Percentiles rank a stretch among this genome's conserved stretches.
Conservation (phyloP, 2,888 invertebrate species). For the Magallana nippona region DNA sequence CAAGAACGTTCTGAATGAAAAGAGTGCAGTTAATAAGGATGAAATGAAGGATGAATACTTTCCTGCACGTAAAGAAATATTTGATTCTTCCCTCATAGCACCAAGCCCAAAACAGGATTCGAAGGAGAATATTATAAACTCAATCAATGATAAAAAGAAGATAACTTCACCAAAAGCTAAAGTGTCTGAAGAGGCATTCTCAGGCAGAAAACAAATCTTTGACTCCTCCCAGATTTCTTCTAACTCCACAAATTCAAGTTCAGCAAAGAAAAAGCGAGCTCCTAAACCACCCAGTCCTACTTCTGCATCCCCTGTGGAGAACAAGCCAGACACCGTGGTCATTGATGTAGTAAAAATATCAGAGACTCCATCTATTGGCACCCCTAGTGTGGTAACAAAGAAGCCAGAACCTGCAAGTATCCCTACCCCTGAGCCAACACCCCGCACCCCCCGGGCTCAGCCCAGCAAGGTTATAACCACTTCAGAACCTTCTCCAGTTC, state of each 20-base stretch:
- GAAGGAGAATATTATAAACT: constrained; percentile 42
- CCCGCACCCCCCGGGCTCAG: neutral
- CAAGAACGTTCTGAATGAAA: constrained; percentile 25
- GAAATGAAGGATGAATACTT: constrained; percentile 28
- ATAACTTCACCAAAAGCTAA: neutral
- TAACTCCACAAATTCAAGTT: neutral
- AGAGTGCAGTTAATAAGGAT: constrained; percentile 13
- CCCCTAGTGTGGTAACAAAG: neutral
- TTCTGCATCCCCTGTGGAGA: neutral
- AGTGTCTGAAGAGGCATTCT: constrained; percentile 7
- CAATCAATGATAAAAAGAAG: constrained; percentile 17
- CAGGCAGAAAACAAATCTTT: constrained; percentile 32
- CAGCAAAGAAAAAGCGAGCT: constrained; percentile 19
- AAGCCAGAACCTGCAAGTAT: neutral
- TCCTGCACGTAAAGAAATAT: constrained; percentile 59
- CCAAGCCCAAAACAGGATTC: constrained; percentile 49
- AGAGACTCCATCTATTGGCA: neutral
- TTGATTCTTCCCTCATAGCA: constrained; percentile 59
- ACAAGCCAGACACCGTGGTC: neutral
- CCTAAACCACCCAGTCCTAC: constrained; percentile 33
- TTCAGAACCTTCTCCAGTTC: constrained; percentile 1
- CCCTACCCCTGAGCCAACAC: neutral
- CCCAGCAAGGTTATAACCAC: neutral
- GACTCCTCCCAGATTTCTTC: constrained; percentile 30
- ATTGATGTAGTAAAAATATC: constrained; percentile 16